Conservation (phyloP, 2,888 invertebrate genomes). For the Endotricha flammealis region DNA sequence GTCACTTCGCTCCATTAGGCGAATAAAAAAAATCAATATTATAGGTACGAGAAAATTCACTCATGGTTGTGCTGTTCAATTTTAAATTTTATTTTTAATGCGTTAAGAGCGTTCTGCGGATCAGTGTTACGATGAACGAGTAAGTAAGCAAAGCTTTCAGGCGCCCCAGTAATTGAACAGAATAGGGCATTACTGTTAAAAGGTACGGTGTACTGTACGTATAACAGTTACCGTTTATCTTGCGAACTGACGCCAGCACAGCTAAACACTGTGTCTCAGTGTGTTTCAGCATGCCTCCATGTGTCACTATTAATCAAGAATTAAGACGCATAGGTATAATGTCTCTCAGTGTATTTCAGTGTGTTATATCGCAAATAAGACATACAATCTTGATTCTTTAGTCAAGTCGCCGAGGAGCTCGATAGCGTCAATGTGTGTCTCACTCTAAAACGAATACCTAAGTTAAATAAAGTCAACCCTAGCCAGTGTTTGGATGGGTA, state of each 20-base stretch:
- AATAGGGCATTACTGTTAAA: conserved; percentile 21
- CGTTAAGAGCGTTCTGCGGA: not conserved
- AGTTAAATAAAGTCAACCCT: no score
- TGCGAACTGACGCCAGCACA: conserved; percentile 1
- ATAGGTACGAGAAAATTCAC: conserved; percentile 22
- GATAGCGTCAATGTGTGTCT: no score
- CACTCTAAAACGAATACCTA: no score
- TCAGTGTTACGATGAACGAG: conserved; percentile 12
- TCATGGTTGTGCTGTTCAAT: not conserved
- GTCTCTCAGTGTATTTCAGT: no score
- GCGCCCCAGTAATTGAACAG: conserved; percentile 31
- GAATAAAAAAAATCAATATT: conserved; percentile 39
- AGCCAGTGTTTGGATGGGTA: no score
- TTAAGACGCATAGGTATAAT: no score
- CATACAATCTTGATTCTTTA: no score
- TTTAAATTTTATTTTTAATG: not conserved
- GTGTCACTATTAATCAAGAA: no score
- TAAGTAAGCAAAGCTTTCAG: conserved; percentile 32
- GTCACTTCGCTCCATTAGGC: conserved; percentile 39
- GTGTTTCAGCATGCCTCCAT: no score
- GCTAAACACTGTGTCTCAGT: not conserved
- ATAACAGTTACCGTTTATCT: conserved; percentile 8
- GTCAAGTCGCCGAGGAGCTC: no score
- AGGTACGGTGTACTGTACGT: conserved; percentile 8
- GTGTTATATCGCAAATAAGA: no score